phyloP scores from a whole-genome alignment of 1,140 invertebrate species.

The Antheraea pernyi region DNA sequence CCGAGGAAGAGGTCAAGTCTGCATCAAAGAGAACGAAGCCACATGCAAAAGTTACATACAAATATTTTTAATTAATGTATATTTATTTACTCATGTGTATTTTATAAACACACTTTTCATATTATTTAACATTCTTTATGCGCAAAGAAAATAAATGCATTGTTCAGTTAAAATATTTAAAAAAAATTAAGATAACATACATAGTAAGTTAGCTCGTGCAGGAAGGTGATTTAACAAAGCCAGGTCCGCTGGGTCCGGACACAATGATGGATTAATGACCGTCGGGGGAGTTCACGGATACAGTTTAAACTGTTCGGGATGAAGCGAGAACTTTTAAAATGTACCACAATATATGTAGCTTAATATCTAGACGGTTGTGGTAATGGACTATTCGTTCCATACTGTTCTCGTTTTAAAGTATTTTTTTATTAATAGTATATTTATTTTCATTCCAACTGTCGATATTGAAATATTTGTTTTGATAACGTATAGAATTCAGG shows the following conservation, averaged over 20 bases:
- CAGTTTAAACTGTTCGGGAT: conserved; percentile 47
- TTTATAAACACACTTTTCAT: no score
- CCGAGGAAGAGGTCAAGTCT: no score
- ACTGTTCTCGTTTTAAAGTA: background rate
- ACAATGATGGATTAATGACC: conserved; percentile 63
- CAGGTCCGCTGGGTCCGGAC: conserved; percentile 25
- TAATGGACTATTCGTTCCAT: background rate
- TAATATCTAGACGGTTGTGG: background rate
- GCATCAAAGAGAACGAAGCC: no score
- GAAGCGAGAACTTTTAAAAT: conserved; percentile 44
- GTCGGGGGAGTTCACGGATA: conserved; percentile 25
- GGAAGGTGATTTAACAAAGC: conserved; percentile 27
- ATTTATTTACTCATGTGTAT: no score
- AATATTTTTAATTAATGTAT: no score
- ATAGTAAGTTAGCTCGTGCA: conserved; percentile 5
- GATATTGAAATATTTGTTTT: no score
- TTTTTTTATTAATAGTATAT: background rate
- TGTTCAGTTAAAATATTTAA: conserved; percentile 2
- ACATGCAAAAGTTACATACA: no score
- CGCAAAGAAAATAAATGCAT: background rate
- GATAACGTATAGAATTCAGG: no score
- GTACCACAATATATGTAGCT: conserved; percentile 30
- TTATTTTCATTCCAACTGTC: no score
- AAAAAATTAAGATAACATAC: conserved; percentile 20
- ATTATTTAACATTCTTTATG: no score